These are phyloP conservation scores for Platyscapa corneri DNA, from an alignment of 1,140 invertebrate species.

Conservation along the genomic window DNA sequence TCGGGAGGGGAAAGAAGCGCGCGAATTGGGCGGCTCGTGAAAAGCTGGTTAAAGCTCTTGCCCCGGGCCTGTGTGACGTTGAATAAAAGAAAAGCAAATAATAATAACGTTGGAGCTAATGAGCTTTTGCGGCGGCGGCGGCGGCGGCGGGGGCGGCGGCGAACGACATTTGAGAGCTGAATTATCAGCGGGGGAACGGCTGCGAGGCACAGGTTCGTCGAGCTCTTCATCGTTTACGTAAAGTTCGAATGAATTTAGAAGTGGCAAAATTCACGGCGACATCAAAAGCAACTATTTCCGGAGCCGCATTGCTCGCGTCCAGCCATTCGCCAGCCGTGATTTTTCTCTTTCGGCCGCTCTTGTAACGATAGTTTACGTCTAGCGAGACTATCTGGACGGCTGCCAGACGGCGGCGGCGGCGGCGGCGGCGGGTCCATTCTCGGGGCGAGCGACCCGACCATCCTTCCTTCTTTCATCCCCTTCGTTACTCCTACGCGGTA, in stretches of 20 bases:
- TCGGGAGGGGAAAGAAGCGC: too few species aligned
- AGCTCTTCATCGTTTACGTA: background rate
- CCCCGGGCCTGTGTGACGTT: too few species aligned
- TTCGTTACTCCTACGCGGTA: background rate
- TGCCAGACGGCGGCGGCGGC: too few species aligned
- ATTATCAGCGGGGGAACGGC: too few species aligned
- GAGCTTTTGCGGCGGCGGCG: too few species aligned
- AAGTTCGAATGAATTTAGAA: background rate
- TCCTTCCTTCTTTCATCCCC: constrained; percentile 2
- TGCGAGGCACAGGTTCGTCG: background rate
- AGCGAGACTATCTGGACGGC: constrained; percentile 17
- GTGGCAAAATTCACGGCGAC: background rate
- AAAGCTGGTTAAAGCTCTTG: too few species aligned
- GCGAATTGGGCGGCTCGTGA: too few species aligned
- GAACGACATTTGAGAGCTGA: too few species aligned
- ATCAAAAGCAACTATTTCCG: constrained; percentile 33
- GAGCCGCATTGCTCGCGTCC: background rate
- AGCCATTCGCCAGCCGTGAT: background rate
- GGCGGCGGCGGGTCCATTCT: constrained; percentile 14
- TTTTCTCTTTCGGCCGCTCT: background rate
- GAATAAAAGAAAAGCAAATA: too few species aligned
- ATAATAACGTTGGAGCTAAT: too few species aligned
- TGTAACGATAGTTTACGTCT: constrained; percentile 27
- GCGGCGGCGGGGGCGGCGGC: too few species aligned
- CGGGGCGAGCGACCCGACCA: constrained; percentile 5